Evolutionary conservation across 2,888 invertebrate species (phyloP).

Genomic region (Athalia rosae): DNA sequence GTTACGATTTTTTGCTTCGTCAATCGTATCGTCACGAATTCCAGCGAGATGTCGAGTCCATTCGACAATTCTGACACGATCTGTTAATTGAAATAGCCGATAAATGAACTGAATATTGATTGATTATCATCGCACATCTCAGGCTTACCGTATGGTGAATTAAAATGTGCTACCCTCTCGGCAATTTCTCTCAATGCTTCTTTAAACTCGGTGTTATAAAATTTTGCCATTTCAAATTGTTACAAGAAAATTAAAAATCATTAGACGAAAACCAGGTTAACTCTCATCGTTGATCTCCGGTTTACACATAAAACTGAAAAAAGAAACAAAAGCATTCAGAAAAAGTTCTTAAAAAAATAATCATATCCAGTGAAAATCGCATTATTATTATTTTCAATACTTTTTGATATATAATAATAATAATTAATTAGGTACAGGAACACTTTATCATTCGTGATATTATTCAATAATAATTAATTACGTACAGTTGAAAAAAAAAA

Average conservation of each 20-base stretch:
- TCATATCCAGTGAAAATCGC: conserved; percentile 70
- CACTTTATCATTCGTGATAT: conserved; percentile 70
- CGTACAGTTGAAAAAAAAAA: conserved; percentile 52
- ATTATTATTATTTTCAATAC: conserved; percentile 70
- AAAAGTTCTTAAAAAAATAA: background rate
- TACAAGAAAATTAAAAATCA: background rate
- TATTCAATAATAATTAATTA: conserved; percentile 65
- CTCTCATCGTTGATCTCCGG: too few relatives aligned
- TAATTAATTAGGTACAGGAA: conserved; percentile 72
- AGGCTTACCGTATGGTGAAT: conserved; percentile 60
- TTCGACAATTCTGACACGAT: conserved; percentile 76
- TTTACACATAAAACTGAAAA: background rate
- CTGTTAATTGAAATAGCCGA: conserved; percentile 55
- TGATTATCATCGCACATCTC: background rate
- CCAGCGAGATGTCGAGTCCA: conserved; percentile 75
- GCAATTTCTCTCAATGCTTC: conserved; percentile 63
- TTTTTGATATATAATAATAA: conserved; percentile 63
- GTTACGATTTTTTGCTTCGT: conserved; percentile 73
- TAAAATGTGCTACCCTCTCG: conserved; percentile 57
- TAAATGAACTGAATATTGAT: background rate
- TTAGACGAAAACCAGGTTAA: too few relatives aligned
- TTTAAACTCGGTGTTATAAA: conserved; percentile 62
- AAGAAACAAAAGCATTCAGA: background rate
- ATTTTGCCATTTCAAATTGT: conserved; percentile 54
- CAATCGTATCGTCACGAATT: conserved; percentile 73